Base-by-base conservation (phyloP, 1,140 invertebrate species). In the Lucilia sericata region DNA sequence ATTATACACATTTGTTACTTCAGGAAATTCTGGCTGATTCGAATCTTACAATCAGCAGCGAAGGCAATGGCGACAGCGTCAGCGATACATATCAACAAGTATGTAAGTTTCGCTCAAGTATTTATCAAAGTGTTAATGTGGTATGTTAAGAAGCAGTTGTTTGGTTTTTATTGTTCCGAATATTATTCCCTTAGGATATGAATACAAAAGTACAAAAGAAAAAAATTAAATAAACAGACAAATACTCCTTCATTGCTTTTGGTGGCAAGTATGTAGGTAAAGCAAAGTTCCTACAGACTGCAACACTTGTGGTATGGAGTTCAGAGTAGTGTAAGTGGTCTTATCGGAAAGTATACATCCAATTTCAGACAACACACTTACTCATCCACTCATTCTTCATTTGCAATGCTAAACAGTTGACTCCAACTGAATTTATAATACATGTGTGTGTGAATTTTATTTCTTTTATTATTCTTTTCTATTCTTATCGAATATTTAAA, bases 61-160 rank as follows among this genome's bases (percentile, higher is more conserved):
- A 55, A 14, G 51, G 51, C 51, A 12, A 12, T 42, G 42, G 42
- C 42, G 42, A 42, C 42, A 42, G 42, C 42, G 42, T 8, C 42
- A 42, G 51, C 17, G 51, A 55, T 55, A 55, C 51, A 55, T 55
- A 55, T 55, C 51, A 55, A 55, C 51, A 55, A 55, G 49, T 49
- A 49, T 30, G 25, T 30, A 30, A 30, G 42, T 42, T 42, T 42
- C 42, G 42, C 51, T 55, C 51, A 55, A n/a, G 17, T 55, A 55
- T 55, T 55, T 55, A 55, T n/a, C 51, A 55, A 55, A 55, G 51
- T 55, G 51, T 55, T 55, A 55, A 55, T 55, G 51, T 55, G 51
- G 51, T 55, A 55, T 55, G 9, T 55, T 42, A 42, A 42, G 51
- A 55, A 55, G 12, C 51, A 55, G 51, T 55, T 30, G 25, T 30